These are phyloP conservation scores for Drosophila prosaltans DNA, from an alignment of 1,140 invertebrate genomes.

Conservation along the genomic window DNA sequence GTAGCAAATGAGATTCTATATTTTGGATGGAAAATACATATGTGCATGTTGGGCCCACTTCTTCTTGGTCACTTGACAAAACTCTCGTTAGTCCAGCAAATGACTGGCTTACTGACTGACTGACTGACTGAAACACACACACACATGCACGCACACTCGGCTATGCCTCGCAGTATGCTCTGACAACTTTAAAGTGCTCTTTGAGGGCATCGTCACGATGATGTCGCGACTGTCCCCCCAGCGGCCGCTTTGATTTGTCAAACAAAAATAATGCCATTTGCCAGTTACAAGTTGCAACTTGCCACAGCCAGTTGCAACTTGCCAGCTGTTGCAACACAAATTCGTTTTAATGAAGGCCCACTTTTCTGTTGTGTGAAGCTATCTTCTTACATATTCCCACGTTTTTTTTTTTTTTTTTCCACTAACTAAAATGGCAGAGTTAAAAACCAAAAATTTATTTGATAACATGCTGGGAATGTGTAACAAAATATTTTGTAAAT, in stretches of 20 bases:
- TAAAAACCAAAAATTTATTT: background rate
- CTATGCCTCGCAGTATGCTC: slow-evolving; percentile 68
- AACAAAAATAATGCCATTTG: slow-evolving; percentile 75
- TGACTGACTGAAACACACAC: slow-evolving; percentile 21
- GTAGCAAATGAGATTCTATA: too few species aligned
- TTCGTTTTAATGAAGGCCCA: slow-evolving; percentile 56
- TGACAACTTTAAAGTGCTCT: slow-evolving; percentile 74
- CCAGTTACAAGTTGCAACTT: slow-evolving; percentile 51
- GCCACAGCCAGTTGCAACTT: background rate
- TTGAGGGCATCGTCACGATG: slow-evolving; percentile 40
- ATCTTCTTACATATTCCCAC: background rate
- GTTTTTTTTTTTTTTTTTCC: background rate
- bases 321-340: slow-evolving; percentile 41
- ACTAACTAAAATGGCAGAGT: too few species aligned
- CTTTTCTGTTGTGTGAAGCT: background rate
- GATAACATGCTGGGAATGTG: too few species aligned
- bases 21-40: background rate
- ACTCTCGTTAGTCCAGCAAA: slow-evolving; percentile 49
- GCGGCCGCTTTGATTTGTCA: slow-evolving; percentile 62
- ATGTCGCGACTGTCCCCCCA: slow-evolving; percentile 36
- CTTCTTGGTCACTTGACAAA: slow-evolving; percentile 41
- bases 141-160: slow-evolving; percentile 62
- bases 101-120: slow-evolving; percentile 33
- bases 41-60: background rate
- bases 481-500: too few species aligned